Evolutionary conservation across 2,797 vertebrate species (phyloP), one percentile per base, ranked within the genome.

Genomic region (Myotis findleyi): DNA sequence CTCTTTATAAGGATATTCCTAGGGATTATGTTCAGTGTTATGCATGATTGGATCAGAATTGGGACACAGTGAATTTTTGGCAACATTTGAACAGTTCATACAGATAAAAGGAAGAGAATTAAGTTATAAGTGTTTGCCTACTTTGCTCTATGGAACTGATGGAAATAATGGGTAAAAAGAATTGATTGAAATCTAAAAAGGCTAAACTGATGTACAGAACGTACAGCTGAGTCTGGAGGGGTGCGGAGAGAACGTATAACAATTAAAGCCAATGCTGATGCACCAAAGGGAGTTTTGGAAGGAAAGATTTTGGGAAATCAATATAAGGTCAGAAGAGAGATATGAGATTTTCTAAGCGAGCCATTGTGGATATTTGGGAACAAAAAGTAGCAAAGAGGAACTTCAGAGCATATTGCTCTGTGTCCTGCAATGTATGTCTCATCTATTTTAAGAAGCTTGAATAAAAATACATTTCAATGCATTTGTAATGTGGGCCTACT

Each of bases 71-170:
- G 33, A 79, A 77, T 81, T 97, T 93, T 83, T 86, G 83, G 73
- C 79, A 92, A 76, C 41, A 38, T 88, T 92, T 84, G 12, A 89
- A 93, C 64, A 53, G 87, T 91, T 97, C 55, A 83, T 80, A 41
- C 41, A 93, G 16, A 95, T 95, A 73, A 94, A 87, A 95, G 82
- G 53, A 84, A 89, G 81, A 81, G 17, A 95, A 91, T 92, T 93
- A 93, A 94, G 53, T 86, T 94, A 73, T 62, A 90, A 55, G 12
- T 92, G 68, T 96, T 93, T 94, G 12, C 44, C 30, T 57, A 27
- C 85, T 95, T 96, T 89, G 25, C 36, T 90, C n/a, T 69, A 21
- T 49, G 30, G 44, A 41, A 21, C 30, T 95, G 36, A 94, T 64
- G 62, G 16, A 33, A 92, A 95, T 86, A 91, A 88, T 89, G 17